Conservation (phyloP, 2,888 invertebrate genomes). For the Dermolepida albohirtum region DNA sequence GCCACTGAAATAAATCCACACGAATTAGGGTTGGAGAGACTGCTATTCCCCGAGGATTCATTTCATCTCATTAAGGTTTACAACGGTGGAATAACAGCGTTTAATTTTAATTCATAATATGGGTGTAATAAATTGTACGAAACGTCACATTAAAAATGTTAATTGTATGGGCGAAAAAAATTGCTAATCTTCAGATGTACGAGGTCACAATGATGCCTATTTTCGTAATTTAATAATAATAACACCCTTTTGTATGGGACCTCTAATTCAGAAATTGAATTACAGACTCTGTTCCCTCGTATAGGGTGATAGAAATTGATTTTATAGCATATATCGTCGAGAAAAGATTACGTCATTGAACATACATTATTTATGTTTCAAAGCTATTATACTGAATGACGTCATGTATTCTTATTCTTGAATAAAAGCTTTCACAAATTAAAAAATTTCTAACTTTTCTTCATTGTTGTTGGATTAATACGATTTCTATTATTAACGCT, state of each 20-base stretch:
- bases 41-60: slow-evolving; percentile 34
- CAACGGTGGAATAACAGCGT: slow-evolving; percentile 23
- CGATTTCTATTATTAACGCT: no score
- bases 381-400: slow-evolving; percentile 15
- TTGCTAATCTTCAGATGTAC: slow-evolving; percentile 6
- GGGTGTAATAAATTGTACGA: slow-evolving; percentile 26
- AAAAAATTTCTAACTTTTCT: no score
- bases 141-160: slow-evolving; percentile 24
- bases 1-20: slow-evolving; percentile 31
- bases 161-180: slow-evolving; percentile 15
- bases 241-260: slow-evolving; percentile 26
- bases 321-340: slow-evolving; percentile 20
- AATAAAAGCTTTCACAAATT: not conserved
- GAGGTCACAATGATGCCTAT: slow-evolving; percentile 18
- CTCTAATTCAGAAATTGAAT: slow-evolving; percentile 36
- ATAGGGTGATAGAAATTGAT: slow-evolving; percentile 31
- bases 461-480: no score
- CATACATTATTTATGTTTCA: slow-evolving; percentile 28
- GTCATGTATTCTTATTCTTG: slow-evolving; percentile 19
- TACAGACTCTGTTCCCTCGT: slow-evolving; percentile 21
- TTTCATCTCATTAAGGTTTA: slow-evolving; percentile 31
- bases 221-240: slow-evolving; percentile 36
- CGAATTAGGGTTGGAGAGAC: slow-evolving; percentile 35
- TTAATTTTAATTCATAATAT: slow-evolving; percentile 39
- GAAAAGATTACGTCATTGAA: slow-evolving; percentile 30